Percentiles rank a stretch among this genome's conserved stretches.
Evolutionary conservation across 2,113 vertebrate genomes (phyloP).

Genomic region (Hippocampus zosterae): DNA sequence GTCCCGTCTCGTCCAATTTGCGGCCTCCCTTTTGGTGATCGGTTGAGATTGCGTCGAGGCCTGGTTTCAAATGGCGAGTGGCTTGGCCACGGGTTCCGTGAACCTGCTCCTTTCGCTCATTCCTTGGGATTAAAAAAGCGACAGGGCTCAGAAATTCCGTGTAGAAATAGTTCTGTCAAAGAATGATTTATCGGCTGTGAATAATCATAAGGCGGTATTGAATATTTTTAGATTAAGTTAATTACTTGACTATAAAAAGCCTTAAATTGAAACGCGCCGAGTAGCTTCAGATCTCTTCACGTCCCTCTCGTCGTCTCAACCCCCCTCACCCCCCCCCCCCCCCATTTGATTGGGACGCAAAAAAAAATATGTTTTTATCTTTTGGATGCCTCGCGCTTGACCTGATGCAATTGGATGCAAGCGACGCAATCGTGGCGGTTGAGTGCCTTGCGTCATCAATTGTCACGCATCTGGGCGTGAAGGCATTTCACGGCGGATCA

Average conservation of each 20-base stretch:
- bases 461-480: neutral
- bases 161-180: slow-evolving; percentile 74
- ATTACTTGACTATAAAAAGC: slow-evolving; percentile 82
- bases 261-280: slow-evolving; percentile 70
- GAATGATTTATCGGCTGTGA: slow-evolving; percentile 74
- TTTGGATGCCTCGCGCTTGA: slow-evolving; percentile 58
- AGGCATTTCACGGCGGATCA: neutral
- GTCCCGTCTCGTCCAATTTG: neutral
- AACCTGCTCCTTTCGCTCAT: slow-evolving; percentile 51
- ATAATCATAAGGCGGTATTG: slow-evolving; percentile 74
- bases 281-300: slow-evolving; percentile 38
- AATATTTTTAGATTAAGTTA: slow-evolving; percentile 82
- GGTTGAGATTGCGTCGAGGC: neutral
- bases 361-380: slow-evolving; percentile 64
- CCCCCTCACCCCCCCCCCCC: too few relatives aligned
- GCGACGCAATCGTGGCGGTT: slow-evolving; percentile 48
- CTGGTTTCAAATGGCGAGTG: slow-evolving; percentile 9
- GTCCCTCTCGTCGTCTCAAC: slow-evolving; percentile 41
- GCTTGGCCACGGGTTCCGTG: neutral
- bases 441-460: slow-evolving; percentile 43
- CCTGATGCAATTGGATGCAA: slow-evolving; percentile 70
- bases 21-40: neutral
- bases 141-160: slow-evolving; percentile 65
- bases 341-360: slow-evolving; percentile 38
- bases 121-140: slow-evolving; percentile 63